Base-by-base conservation (phyloP, 2,113 vertebrate genomes). In the Eleginops maclovinus region DNA sequence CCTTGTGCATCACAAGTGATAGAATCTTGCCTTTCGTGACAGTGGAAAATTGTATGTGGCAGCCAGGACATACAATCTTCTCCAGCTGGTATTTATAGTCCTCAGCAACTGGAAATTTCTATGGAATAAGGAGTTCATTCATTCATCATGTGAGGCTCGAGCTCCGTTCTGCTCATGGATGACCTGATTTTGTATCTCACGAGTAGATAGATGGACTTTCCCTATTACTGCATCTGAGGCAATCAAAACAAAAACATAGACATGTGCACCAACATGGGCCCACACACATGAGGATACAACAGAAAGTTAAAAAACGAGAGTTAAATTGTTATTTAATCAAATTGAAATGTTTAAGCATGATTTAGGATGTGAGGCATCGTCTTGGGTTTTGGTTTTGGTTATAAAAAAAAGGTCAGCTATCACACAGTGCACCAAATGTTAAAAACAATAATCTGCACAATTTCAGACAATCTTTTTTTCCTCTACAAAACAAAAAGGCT, bases 51-150 rank as follows among this genome's bases (percentile, higher is more conserved):
- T 28, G 53, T 75, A 75, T 79, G 88, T 87, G 71, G 75, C 82
- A 82, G 87, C 83, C 88, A 86, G 79, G 86, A 88, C 89, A 82
- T 86, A 79, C 89, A 84, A 77, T 88, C 83, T 84, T 77, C 79
- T 63, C 70, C 85, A 79, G 77, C 82, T 84, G 87, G 81, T 93
- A 92, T 92, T 92, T 89, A 90, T 91, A 92, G 90, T 85, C 77
- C 54, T 84, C 66, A 40, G 84, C 84, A 86, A 77, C 75, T 85
- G 82, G 84, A 89, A 88, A 81, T 83, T 87, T 91, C 36, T 87
- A 84, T 88, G 86, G 89, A 91, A 92, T 89, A 87, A 85, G 90
- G 86, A 89, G 87, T 90, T 86, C 83, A 86, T 90, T 89, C 85
- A 90, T 88, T 90, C 86, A 88, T 89, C 89, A 91, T 87, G 87